Conservation (phyloP, 2,797 vertebrate species). For the Vespertilio murinus region DNA sequence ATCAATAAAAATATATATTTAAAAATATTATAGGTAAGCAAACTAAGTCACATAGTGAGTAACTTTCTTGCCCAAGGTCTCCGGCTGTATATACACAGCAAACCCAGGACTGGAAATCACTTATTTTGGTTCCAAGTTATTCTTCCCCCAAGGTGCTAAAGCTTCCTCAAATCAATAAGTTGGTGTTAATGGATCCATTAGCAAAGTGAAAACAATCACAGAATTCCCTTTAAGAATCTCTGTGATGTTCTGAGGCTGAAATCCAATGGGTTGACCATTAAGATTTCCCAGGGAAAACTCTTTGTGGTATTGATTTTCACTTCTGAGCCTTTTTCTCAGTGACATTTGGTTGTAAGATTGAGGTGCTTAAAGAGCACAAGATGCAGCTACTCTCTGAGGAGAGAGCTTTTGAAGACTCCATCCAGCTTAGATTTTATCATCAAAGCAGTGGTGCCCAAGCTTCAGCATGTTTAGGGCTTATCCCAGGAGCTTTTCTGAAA, state of each 20-base stretch:
- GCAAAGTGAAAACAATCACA: conserved; percentile 20
- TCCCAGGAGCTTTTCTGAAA: not conserved
- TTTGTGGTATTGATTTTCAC: conserved; percentile 32
- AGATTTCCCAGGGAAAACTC: not conserved
- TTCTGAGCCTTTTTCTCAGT: not conserved
- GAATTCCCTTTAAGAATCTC: conserved; percentile 18
- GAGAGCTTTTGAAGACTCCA: not conserved
- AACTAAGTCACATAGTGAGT: not conserved
- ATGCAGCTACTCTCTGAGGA: not conserved
- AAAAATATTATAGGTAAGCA: no score
- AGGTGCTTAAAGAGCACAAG: not conserved
- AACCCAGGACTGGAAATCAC: not conserved
- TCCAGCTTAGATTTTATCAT: not conserved
- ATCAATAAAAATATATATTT: no score
- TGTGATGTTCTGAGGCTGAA: conserved; percentile 5
- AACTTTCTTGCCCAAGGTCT: not conserved
- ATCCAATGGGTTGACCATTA: conserved; percentile 47
- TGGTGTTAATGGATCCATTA: conserved; percentile 38
- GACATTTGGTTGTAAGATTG: conserved; percentile 28
- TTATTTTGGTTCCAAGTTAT: not conserved
- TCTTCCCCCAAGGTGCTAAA: not conserved
- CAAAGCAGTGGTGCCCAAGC: not conserved
- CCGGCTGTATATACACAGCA: not conserved
- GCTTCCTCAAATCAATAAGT: conserved; percentile 10
- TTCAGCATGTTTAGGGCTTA: not conserved